Evolutionary conservation across 2,797 vertebrate species (phyloP).

Genomic region (Pangasius larnaudii): DNA sequence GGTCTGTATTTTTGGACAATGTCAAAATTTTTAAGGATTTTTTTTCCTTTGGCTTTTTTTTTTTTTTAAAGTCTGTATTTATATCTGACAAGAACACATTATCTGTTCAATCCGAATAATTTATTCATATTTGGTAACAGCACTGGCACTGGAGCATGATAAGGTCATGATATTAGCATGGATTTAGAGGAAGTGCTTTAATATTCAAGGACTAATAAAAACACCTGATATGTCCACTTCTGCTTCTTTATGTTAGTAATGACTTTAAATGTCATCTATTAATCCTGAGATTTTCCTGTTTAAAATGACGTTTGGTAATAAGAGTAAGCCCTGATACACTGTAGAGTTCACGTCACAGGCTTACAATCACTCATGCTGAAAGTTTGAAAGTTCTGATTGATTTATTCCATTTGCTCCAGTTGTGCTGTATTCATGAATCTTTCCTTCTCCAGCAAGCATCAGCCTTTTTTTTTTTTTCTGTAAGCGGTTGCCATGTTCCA

Average conservation of each 20-base stretch:
- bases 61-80: not conserved
- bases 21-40: not conserved
- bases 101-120: not conserved
- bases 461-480: constrained; percentile 25
- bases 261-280: constrained; percentile 4
- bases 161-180: not conserved
- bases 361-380: constrained; percentile 29
- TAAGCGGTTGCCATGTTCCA: constrained; percentile 42
- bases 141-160: not conserved
- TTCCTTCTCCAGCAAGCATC: constrained; percentile 42
- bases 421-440: constrained; percentile 54
- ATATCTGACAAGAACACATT: not conserved
- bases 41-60: not conserved
- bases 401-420: constrained; percentile 36
- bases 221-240: not conserved
- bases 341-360: constrained; percentile 4
- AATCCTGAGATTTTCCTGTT: constrained; percentile 21
- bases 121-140: not conserved
- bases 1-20: not conserved
- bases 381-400: constrained; percentile 41
- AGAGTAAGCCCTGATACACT: constrained; percentile 10
- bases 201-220: not conserved
- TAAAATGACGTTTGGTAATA: constrained; percentile 17
- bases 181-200: not conserved
- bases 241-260: not conserved